A percentile compares a stretch with the other conserved stretches of the same genome.
These are phyloP conservation scores for Heterochromis multidens DNA, from an alignment of 2,113 vertebrate species.

Conservation along the genomic window DNA sequence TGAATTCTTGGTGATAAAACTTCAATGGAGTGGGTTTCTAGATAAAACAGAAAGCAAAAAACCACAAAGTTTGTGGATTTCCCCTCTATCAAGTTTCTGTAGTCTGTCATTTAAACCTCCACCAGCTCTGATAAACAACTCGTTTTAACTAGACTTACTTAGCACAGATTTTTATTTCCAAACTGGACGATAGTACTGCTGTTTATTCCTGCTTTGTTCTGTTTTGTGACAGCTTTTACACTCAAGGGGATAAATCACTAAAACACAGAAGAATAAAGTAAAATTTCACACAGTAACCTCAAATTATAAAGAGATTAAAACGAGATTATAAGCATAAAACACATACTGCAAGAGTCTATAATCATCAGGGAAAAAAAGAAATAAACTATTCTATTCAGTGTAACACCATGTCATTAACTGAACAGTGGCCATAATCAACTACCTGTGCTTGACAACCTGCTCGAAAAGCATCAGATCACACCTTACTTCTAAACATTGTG, in stretches of 20 bases:
- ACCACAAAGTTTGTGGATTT: constrained; percentile 32
- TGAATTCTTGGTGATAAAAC: neutral
- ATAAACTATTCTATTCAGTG: neutral
- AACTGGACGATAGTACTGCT: neutral
- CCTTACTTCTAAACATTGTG: neutral
- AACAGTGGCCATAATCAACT: constrained; percentile 10
- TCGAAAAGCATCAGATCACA: neutral
- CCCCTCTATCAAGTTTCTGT: neutral
- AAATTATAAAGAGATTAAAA: neutral
- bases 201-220: neutral
- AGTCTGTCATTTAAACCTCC: constrained; percentile 27
- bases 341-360: neutral
- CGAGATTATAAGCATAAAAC: neutral
- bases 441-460: neutral
- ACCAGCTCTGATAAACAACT: neutral
- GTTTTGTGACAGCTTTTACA: neutral
- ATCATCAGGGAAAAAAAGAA: neutral
- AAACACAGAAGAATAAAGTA: neutral
- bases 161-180: neutral
- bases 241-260: neutral
- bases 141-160: neutral
- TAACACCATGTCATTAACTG: constrained; percentile 32
- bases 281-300: neutral
- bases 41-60: constrained; percentile 13
- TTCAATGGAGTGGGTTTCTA: neutral